Conservation (phyloP, 2,888 invertebrate species). For the Tridacna crocea region DNA sequence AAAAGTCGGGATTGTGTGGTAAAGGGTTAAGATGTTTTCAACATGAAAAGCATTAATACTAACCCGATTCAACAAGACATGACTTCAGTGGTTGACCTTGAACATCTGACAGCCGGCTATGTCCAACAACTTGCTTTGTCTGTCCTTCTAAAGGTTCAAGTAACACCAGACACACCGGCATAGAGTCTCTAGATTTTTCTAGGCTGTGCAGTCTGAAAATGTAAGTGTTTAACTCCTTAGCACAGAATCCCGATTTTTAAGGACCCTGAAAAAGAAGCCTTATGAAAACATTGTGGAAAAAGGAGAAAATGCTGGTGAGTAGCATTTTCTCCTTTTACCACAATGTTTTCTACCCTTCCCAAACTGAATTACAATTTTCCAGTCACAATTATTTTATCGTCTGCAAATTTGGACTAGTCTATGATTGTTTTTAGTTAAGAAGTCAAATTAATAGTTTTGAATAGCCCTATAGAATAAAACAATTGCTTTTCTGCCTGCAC, state of each 20-base stretch:
- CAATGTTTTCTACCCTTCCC: too few relatives aligned
- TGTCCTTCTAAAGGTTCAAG: constrained; percentile 51
- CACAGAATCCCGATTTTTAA: neutral
- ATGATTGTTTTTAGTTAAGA: too few relatives aligned
- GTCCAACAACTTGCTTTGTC: constrained; percentile 73
- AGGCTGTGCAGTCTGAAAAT: constrained; percentile 77
- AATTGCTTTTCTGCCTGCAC: too few relatives aligned
- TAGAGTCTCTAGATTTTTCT: constrained; percentile 77
- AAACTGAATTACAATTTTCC: too few relatives aligned
- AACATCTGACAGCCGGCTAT: constrained; percentile 77
- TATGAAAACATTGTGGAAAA: neutral
- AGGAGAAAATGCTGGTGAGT: neutral
- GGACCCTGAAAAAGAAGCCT: neutral
- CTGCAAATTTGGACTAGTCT: too few relatives aligned
- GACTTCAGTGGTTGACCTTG: constrained; percentile 69
- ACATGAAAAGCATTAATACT: neutral
- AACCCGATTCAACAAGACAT: constrained; percentile 82
- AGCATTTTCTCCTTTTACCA: too few relatives aligned
- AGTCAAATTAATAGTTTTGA: too few relatives aligned
- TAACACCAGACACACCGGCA: constrained; percentile 77
- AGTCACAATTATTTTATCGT: too few relatives aligned
- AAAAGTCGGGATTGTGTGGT: too few relatives aligned
- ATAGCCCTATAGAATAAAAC: too few relatives aligned
- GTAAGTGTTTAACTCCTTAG: neutral
- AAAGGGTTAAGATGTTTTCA: neutral